Evolutionary conservation across 2,797 vertebrate species (phyloP).

Genomic region (Poliocrania exsul): DNA sequence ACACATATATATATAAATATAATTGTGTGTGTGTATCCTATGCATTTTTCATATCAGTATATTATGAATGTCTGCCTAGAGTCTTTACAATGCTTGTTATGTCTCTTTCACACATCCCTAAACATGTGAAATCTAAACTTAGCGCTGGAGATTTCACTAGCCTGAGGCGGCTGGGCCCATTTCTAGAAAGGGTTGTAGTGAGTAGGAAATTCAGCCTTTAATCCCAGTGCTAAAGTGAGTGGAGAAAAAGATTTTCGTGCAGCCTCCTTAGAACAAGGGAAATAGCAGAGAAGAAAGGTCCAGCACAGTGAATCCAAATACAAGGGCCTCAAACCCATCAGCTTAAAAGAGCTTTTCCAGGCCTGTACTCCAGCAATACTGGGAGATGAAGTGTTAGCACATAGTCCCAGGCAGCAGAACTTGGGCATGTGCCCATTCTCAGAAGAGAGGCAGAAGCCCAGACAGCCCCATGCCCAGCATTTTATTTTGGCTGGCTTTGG

Average conservation of each 20-base stretch:
- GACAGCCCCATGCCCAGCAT: not conserved
- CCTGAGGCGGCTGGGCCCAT: not conserved
- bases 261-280: not conserved
- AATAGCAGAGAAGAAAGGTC: not conserved
- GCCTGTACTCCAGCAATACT: not conserved
- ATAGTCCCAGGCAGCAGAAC: not conserved
- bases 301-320: not conserved
- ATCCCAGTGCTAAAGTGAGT: not conserved
- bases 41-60: not conserved
- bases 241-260: not conserved
- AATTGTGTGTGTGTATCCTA: rapidly evolving
- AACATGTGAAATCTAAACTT: not conserved
- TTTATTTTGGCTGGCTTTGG: not conserved
- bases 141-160: not conserved
- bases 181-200: not conserved
- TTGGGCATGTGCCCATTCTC: not conserved
- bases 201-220: not conserved
- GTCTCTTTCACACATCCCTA: not conserved
- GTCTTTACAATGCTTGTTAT: not conserved
- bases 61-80: not conserved
- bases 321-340: not conserved
- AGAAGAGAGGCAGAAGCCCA: not conserved
- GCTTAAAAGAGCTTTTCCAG: not conserved
- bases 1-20: no score
- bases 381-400: not conserved